Evolutionary conservation across 2,888 invertebrate genomes (phyloP).

Genomic region (Serrognathus titanus): DNA sequence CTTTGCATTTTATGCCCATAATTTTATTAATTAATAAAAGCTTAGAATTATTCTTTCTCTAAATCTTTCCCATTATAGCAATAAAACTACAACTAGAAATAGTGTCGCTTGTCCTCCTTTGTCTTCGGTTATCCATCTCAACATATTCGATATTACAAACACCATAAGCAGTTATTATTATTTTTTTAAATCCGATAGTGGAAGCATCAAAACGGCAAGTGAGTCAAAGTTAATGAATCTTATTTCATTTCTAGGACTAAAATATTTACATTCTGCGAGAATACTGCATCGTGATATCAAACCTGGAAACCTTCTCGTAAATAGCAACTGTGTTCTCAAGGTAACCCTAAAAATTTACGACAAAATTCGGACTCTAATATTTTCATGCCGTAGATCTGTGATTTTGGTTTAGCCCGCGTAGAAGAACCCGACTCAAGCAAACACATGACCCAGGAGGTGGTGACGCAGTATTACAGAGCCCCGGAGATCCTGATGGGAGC

Average conservation of each 20-base stretch:
- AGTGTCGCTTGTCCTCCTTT: too few species aligned
- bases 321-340: slow-evolving; percentile 98
- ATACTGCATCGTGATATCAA: slow-evolving; percentile 99
- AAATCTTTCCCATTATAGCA: too few species aligned
- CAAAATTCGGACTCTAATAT: background rate
- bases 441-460: slow-evolving; percentile 99
- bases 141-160: too few species aligned
- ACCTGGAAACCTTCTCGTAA: slow-evolving; percentile 97
- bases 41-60: too few species aligned
- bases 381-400: slow-evolving; percentile 75
- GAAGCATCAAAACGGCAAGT: too few species aligned
- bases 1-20: too few species aligned
- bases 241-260: slow-evolving; percentile 69
- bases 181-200: too few species aligned
- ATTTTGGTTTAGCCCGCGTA: slow-evolving; percentile 97
- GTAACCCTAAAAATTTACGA: slow-evolving; percentile 46
- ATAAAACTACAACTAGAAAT: too few species aligned
- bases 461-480: slow-evolving; percentile 98
- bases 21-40: too few species aligned
- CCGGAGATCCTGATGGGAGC: slow-evolving; percentile 99
- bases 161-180: too few species aligned
- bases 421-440: slow-evolving; percentile 92
- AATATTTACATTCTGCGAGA: slow-evolving; percentile 97
- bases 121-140: too few species aligned
- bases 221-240: too few species aligned